A percentile compares a stretch with the other conserved stretches of the same genome.
These are phyloP conservation scores for Podarcis siculus DNA, from an alignment of 2,797 vertebrate genomes.

Conservation along the genomic window DNA sequence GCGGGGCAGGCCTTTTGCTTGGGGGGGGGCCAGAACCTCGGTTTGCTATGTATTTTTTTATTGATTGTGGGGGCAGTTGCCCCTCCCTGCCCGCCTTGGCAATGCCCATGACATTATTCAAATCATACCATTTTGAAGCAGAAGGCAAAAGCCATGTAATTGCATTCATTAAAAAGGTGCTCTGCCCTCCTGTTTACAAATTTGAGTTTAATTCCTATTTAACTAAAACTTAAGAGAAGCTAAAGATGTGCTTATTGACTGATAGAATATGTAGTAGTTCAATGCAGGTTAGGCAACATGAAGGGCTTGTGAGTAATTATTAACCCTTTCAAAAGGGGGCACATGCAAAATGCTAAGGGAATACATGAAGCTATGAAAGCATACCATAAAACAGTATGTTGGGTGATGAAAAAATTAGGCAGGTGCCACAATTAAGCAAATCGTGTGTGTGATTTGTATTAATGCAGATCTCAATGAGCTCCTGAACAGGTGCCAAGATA, in stretches of 20 bases:
- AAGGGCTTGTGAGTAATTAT: rapidly evolving
- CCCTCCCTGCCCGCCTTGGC: too few relatives aligned
- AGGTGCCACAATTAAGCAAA: neutral
- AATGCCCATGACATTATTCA: too few relatives aligned
- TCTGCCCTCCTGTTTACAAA: neutral
- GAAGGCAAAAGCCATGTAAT: too few relatives aligned
- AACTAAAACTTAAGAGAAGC: slow-evolving; percentile 48
- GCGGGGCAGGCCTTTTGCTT: too few relatives aligned
- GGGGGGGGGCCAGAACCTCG: too few relatives aligned
- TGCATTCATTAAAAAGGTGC: too few relatives aligned
- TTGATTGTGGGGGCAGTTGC: too few relatives aligned
- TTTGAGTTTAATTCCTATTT: slow-evolving; percentile 26
- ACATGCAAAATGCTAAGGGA: neutral
- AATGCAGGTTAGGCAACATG: neutral
- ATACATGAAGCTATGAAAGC: neutral
- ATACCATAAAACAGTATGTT: neutral
- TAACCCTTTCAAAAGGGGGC: rapidly evolving
- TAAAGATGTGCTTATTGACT: slow-evolving; percentile 35
- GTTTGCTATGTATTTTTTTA: too few relatives aligned
- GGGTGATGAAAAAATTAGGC: neutral
- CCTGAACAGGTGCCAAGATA: too few relatives aligned
- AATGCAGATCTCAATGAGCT: too few relatives aligned
- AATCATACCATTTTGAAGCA: too few relatives aligned
- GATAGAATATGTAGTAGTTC: neutral
- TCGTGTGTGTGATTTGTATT: neutral